Evolutionary conservation across 2,113 vertebrate genomes (phyloP).

Genomic region (Baryphthengus martii): DNA sequence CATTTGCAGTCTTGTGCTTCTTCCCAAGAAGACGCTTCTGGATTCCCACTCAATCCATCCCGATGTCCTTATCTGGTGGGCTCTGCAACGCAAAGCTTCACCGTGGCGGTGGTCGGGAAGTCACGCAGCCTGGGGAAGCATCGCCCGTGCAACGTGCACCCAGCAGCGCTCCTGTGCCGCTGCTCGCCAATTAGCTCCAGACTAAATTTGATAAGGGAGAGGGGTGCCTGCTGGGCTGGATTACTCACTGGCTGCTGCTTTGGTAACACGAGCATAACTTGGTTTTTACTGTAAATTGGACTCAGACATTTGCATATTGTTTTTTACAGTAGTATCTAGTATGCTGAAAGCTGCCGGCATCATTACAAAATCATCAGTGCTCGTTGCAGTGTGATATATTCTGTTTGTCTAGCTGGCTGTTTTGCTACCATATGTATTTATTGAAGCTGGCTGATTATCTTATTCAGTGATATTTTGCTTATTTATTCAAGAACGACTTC

Average conservation of each 20-base stretch:
- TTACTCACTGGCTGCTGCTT: neutral
- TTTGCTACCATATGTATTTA: conserved; percentile 41
- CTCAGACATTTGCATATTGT: neutral
- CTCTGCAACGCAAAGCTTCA: neutral
- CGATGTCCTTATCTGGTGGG: neutral
- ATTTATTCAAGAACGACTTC: conserved; percentile 32
- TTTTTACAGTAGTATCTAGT: neutral
- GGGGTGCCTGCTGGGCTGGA: neutral
- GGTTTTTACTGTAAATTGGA: neutral
- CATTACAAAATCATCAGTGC: conserved; percentile 29
- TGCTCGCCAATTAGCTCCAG: neutral
- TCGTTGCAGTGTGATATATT: conserved; percentile 12
- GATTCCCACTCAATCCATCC: neutral
- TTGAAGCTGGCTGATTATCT: conserved; percentile 40
- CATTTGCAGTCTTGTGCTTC: neutral
- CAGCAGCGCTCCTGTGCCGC: neutral
- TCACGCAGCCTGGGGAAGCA: neutral
- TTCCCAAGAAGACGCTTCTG: neutral
- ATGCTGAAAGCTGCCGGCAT: neutral
- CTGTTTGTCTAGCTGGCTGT: conserved; percentile 41
- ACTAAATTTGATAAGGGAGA: neutral
- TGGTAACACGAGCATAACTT: neutral
- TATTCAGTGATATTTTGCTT: conserved; percentile 15
- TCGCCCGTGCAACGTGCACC: accelerated
- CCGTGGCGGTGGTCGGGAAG: neutral